Base-by-base conservation (phyloP, 2,888 invertebrate genomes). In the Drosophila quasianomalipes region DNA sequence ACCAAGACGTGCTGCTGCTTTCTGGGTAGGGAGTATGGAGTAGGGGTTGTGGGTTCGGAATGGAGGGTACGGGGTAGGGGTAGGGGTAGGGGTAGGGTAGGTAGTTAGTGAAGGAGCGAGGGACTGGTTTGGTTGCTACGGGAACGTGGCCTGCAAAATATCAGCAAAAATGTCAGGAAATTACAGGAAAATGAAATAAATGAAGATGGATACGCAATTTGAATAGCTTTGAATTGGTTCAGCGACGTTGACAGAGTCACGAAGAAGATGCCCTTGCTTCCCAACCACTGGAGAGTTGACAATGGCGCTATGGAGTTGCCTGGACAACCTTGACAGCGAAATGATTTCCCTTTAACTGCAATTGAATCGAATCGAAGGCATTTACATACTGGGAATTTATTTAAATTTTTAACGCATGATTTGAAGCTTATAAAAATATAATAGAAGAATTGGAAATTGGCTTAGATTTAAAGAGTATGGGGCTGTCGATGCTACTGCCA, bases 121-220 rank as follows among this genome's bases (percentile, higher is more conserved):
- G 14, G 19, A n/a, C 49, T 64, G 30, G 52, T 19, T 41, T 53
- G 67, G 47, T 60, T 62, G 66, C 67, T 74, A 59, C 75, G 58
- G 49, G 33, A 54, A 67, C 67, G 66, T 57, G 78, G 64, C 37
- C 62, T 37, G 66, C 71, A 73, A 57, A 75, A 79, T 82, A 85
- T 89, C 81, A 72, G 85, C 79, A 88, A 83, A 90, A 87, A 80
- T 81, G 78, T 88, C 79, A 88, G 90, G 90, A 87, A 90, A 87
- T 87, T 87, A 87, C 88, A 85, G 88, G 88, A 87, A 87, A 87
- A 87, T 90, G 85, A 87, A 90, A 90, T 90, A 87, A 87, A 87
- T 87, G 88, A 90, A 87, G 90, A 90, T 88, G 81, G 85, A 87
- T 87, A 88, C 83, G 90, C 90, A 88, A 85, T 90, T 87, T 90